Evolutionary conservation across 1,140 invertebrate genomes (phyloP).

Genomic region (Drosophila albomicans): DNA sequence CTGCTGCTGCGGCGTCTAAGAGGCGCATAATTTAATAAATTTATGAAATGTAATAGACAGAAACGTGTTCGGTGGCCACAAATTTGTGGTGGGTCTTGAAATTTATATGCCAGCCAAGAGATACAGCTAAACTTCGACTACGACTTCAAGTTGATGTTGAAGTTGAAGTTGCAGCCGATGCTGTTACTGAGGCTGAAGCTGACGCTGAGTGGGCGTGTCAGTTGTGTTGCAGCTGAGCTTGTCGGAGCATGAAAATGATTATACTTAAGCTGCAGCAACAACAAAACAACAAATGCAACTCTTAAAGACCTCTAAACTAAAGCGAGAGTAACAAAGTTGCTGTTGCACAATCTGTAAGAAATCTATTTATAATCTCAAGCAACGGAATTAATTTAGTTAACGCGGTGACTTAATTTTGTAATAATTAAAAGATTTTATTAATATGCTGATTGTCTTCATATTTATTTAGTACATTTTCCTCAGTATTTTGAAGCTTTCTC

Average conservation of each 20-base stretch:
- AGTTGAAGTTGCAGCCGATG: neutral
- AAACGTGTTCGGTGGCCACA: conserved; percentile 77
- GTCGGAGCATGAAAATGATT: conserved; percentile 46
- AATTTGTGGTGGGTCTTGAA: conserved; percentile 73
- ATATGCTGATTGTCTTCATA: too few species aligned
- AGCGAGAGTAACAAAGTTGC: conserved; percentile 4
- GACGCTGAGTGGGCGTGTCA: conserved; percentile 44
- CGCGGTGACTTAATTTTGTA: neutral
- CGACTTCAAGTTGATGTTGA: neutral
- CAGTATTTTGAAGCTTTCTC: too few species aligned
- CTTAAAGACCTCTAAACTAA: conserved; percentile 5
- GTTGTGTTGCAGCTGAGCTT: conserved; percentile 32
- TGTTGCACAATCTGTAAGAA: neutral
- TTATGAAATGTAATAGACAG: conserved; percentile 82
- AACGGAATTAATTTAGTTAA: too few species aligned
- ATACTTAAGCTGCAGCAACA: conserved; percentile 13
- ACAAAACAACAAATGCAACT: conserved; percentile 10
- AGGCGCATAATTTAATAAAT: conserved; percentile 79
- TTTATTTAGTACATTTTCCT: too few species aligned
- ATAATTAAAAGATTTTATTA: too few species aligned
- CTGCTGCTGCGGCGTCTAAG: conserved; percentile 17
- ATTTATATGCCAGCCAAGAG: conserved; percentile 63
- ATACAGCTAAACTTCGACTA: conserved; percentile 5
- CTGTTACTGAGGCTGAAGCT: neutral
- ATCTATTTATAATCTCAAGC: neutral